Base-by-base conservation (phyloP, 2,888 invertebrate species). In the Autographa gamma region DNA sequence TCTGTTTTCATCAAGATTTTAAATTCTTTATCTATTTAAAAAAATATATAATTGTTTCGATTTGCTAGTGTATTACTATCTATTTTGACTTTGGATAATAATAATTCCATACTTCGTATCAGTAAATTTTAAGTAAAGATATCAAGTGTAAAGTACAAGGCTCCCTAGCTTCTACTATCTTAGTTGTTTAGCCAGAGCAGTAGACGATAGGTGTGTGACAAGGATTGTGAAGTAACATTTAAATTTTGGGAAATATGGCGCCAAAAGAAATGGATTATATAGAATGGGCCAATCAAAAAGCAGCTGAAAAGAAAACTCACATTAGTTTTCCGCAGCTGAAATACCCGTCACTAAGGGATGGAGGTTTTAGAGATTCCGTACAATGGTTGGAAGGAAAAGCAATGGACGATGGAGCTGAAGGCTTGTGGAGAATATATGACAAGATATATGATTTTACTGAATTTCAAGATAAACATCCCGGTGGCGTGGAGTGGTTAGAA, bases 401-500 rank as follows among this genome's bases (percentile, higher is more conserved):
- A 18, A 88, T 94, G 82, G 97, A 97, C 78, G 98, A 98, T 80
- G 97, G 97, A 5, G 97, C 97, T 0, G 97, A 98, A 88, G 97
- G 97, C 16, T 90, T 98, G 3, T 98, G 98, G 98, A 96, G 98
- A 79, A 96, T 98, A 25, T 95, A 97, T 80, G 96, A 98, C 90
- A 94, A 95, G 60, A 93, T 99, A 25, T 99, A 99, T 90, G 98
- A 99, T 92, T 96, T 99, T 32, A 97, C 97, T 0, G 96, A 96
- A 19, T 99, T 98, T 89, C 94, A 98, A 7, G 91, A 97, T 5
- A 96, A 94, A 60, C 99, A 99, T 96, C 99, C 99, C 0, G 98
- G 99, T 48, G 98, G 99, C 0, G 85, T 94, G 0, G 97, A 97
- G 87, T 98, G 98, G 98, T 86, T 98, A 63, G 92, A 93, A 52